Evolutionary conservation across 2,113 vertebrate genomes (phyloP).

Genomic region (Anarhynchus alexandrinus): DNA sequence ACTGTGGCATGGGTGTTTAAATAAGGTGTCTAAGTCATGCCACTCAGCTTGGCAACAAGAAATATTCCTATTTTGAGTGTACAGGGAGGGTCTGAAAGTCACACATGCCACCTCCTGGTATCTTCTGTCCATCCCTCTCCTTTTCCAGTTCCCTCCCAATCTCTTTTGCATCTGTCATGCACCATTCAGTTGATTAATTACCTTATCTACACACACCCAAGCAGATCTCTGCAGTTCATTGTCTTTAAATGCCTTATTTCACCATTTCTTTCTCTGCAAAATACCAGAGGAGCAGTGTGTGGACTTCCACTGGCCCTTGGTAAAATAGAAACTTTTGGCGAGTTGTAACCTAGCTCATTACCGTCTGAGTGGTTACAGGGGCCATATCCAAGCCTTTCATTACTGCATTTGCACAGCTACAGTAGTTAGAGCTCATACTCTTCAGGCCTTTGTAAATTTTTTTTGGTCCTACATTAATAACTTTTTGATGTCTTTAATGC

Average conservation of each 20-base stretch:
- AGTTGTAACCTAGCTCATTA: neutral
- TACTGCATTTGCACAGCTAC: neutral
- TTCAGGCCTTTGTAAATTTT: neutral
- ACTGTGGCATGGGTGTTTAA: neutral
- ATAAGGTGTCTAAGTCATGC: neutral
- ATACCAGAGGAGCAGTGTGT: neutral
- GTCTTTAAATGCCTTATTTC: neutral
- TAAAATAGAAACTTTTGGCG: neutral
- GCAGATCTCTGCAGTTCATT: neutral
- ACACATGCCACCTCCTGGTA: neutral
- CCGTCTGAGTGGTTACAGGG: neutral
- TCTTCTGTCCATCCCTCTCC: neutral
- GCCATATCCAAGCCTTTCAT: neutral
- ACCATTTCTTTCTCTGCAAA: neutral
- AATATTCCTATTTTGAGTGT: neutral
- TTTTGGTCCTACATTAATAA: neutral
- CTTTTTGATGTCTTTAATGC: neutral
- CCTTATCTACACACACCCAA: neutral
- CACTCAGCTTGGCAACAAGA: neutral
- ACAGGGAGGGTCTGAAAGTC: neutral
- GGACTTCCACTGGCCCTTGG: neutral
- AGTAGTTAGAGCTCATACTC: neutral
- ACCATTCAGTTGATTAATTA: neutral
- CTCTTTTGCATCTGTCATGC: neutral
- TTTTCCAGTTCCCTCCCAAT: neutral